phyloP scores from a whole-genome alignment of 2,888 invertebrate species.

The Rotaria magnacalcarata region DNA sequence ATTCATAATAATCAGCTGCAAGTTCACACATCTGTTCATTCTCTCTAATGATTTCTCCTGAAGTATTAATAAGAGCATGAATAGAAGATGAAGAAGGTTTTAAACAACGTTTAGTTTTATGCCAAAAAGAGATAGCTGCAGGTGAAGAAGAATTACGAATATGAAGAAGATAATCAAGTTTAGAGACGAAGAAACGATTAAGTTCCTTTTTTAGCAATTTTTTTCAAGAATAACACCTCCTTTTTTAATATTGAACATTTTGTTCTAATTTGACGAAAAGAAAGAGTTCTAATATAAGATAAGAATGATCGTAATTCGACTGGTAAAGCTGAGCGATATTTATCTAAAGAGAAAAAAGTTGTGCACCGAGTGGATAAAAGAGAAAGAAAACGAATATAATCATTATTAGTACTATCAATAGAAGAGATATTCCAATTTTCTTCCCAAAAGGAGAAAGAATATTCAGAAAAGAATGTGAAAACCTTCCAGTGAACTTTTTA shows the following conservation, averaged over 20 bases:
- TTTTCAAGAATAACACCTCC: not conserved
- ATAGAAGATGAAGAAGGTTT: not conserved
- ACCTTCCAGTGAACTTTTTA: not conserved
- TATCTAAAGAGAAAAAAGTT: not conserved
- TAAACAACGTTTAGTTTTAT: not conserved
- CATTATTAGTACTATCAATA: not conserved
- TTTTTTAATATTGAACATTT: not conserved
- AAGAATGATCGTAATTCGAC: not conserved
- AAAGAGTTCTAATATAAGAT: not conserved
- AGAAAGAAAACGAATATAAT: not conserved
- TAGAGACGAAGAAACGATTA: not conserved
- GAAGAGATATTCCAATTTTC: fast-evolving
- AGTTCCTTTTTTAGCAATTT: not conserved
- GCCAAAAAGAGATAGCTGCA: not conserved
- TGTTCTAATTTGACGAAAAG: not conserved
- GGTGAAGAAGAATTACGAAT: not conserved
- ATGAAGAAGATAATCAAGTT: not conserved
- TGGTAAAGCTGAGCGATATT: not conserved
- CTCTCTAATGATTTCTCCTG: not conserved
- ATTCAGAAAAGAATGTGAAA: not conserved
- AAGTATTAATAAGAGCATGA: not conserved
- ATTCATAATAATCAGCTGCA: not conserved
- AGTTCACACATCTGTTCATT: not conserved
- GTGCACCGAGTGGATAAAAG: not conserved
- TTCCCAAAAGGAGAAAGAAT: not conserved